phyloP scores from a whole-genome alignment of 2,113 vertebrate species.

The Gopherus flavomarginatus region DNA sequence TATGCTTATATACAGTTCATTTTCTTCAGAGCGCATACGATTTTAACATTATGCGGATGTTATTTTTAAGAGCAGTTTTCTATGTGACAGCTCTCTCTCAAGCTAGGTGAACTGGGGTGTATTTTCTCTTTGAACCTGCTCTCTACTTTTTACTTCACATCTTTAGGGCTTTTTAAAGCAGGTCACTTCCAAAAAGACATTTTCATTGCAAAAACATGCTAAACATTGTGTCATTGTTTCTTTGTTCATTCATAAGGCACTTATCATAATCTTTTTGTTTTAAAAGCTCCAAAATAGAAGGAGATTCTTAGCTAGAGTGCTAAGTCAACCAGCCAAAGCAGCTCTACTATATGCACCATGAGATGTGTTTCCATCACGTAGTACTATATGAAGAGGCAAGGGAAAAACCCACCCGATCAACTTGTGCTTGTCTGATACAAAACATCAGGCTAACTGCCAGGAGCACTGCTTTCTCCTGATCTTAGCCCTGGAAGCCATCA shows the following conservation, averaged over 20 bases:
- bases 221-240: background rate
- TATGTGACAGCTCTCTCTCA: background rate
- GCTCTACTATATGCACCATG: background rate
- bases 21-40: background rate
- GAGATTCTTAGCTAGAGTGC: background rate
- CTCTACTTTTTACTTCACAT: background rate
- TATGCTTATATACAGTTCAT: background rate
- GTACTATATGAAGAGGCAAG: background rate
- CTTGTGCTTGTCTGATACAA: background rate
- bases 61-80: background rate
- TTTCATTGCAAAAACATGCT: background rate
- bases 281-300: background rate
- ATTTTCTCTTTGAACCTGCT: background rate
- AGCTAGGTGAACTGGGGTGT: background rate
- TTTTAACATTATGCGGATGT: background rate
- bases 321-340: background rate
- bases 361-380: background rate
- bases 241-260: background rate
- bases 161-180: background rate
- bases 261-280: background rate
- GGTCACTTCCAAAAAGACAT: background rate
- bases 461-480: background rate
- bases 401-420: background rate
- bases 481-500: background rate
- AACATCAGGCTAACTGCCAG: background rate